Base-by-base conservation (phyloP, 2,113 vertebrate genomes). In the Caloenas nicobarica region DNA sequence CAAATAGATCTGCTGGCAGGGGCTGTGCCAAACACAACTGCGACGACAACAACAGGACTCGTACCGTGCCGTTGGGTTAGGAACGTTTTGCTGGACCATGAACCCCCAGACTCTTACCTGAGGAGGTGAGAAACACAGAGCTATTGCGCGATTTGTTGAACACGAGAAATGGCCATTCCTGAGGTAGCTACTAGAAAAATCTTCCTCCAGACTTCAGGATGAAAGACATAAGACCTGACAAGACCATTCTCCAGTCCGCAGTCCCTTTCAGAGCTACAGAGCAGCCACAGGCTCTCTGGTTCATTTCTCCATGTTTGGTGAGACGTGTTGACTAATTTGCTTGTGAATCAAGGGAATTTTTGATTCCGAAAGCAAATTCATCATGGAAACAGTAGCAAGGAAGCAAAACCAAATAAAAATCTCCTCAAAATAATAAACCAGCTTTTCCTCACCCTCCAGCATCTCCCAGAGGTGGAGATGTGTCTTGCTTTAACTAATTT, bases 181-280 rank as follows among this genome's bases (percentile, higher is more conserved):
- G 31, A 81, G 34, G 36, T n/a, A 92, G 23, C 13, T 5, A 11
- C 14, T 28, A 17, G 82, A 65, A 79, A 65, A 82, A 38, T 8
- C 13, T 28, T 68, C 40, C 48, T 72, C 22, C 19, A 44, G n/a
- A 40, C 44, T 53, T 65, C 15, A 70, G 72, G 85, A 64, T 4
- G 74, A 66, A 80, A 66, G 26, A 54, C 56, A 33, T 16, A 17
- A 25, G 50, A 38, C 36, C 44, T 40, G 44, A 46, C 36, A 58
- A 0, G 0, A 22, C 36, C 6, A 5, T 44, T 44, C 61, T 29
- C 7, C 33, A 48, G 19, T 16, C 22, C 42, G 25, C 22, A 50
- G 29, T 38, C 28, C 48, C 21, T 73, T 71, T 8, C 61, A 77
- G 57, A 84, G 34, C 26, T 84, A 31, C 58, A 50, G 31, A 62